Evolutionary conservation across 1,140 invertebrate genomes (phyloP), one percentile per base, ranked within the genome.

Genomic region (Psix sp.): DNA sequence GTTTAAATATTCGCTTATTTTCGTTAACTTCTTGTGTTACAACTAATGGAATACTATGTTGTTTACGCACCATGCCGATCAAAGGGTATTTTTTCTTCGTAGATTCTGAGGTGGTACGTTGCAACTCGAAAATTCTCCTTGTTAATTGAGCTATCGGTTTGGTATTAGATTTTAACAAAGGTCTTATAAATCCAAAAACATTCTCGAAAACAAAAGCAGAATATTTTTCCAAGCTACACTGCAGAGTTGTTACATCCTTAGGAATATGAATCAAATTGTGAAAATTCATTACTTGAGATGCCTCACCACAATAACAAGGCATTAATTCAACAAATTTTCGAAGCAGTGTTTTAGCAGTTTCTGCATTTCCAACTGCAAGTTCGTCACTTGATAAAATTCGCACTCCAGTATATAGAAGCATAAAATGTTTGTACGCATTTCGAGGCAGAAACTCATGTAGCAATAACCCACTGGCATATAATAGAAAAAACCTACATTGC

Each of bases 201-300:
- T 52, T 63, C 13, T 63, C 59, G 51, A 62, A 62, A 21, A 24
- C 13, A 9, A 62, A 62, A 3, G 45, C 62, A 14, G 42, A 54
- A 66, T 54, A 39, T 20, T 52, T 15, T 54, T 56, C 42, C 49
- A 62, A 51, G 31, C 10, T 13, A 1, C 24, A 17, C 15, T 63
- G 46, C 39, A 63, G 13, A 63, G 33, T 4, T 15, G 36, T 11
- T 9, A 60, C 71, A 26, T 67, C 49, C 10, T 63, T 59, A 0
- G 42, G 16, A 39, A 59, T 20, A 18, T 71, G 75, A 29, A 66
- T 67, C 1, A 67, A 29, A 49, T 40, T 45, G 42, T 76, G 73
- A 1, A 60, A 43, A 46, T 54, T 71, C 10, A 57, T 14, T 38
- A 62, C 36, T 42, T 51, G 48, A 17, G 36, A 66, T 6, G 36